Evolutionary conservation across 2,888 invertebrate genomes (phyloP).

Genomic region (Gymnoscelis rufifasciata): DNA sequence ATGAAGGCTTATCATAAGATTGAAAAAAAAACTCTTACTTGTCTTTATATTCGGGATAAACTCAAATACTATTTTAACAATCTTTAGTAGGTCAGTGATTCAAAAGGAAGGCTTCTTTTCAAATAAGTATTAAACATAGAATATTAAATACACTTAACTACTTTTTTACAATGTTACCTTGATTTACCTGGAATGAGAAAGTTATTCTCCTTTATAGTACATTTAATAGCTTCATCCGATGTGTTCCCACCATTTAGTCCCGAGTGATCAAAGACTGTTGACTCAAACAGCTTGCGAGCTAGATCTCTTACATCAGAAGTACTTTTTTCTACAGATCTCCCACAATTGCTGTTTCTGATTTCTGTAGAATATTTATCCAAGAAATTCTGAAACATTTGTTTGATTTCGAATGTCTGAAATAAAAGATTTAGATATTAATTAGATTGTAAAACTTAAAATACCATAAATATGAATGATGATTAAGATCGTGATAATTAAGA

Average conservation of each 20-base stretch:
- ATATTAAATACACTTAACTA: no score
- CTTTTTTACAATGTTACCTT: constrained; percentile 61
- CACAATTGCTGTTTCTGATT: constrained; percentile 29
- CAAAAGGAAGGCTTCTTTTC: no score
- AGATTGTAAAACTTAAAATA: no score
- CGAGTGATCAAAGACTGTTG: constrained; percentile 44
- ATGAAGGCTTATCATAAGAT: no score
- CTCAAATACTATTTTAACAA: no score
- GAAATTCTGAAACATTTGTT: constrained; percentile 41
- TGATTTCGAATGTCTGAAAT: constrained; percentile 48
- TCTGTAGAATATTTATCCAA: constrained; percentile 33
- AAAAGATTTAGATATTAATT: neutral
- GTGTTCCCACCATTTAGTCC: constrained; percentile 78
- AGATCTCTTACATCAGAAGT: constrained; percentile 46
- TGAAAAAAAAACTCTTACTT: no score
- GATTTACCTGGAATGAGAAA: constrained; percentile 84
- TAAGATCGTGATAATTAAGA: no score
- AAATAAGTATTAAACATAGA: no score
- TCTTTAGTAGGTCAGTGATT: no score
- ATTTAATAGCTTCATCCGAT: constrained; percentile 67
- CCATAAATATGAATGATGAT: no score
- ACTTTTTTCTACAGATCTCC: constrained; percentile 4
- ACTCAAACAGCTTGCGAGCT: constrained; percentile 50
- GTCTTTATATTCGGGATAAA: no score
- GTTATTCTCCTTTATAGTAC: constrained; percentile 58